phyloP scores from a whole-genome alignment of 2,888 invertebrate genomes.

The Pherbina coryleti region DNA sequence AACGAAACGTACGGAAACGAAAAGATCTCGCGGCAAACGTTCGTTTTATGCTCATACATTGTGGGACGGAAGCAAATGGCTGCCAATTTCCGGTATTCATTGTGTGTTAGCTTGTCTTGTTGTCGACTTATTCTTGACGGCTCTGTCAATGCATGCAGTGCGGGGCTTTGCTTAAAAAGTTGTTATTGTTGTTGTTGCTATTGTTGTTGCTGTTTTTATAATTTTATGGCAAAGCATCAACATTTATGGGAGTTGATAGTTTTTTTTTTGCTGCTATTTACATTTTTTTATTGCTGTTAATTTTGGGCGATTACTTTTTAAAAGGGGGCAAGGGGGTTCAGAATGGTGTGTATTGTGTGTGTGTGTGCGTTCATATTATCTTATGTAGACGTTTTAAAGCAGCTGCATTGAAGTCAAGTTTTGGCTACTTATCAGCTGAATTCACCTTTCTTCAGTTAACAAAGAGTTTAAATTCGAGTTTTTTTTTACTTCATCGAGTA shows the following conservation, averaged over 20 bases:
- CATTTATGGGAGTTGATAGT: constrained; percentile 14
- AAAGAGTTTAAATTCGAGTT: not conserved
- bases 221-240: constrained; percentile 2
- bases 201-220: not conserved
- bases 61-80: constrained; percentile 29
- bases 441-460: not conserved
- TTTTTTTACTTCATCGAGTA: not conserved
- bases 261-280: not conserved
- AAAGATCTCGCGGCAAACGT: constrained; percentile 25
- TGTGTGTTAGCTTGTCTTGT: not conserved
- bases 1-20: constrained; percentile 25
- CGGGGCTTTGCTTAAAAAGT: too few species aligned
- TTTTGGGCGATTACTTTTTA: not conserved
- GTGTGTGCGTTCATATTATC: not conserved
- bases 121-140: not conserved
- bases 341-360: too few species aligned
- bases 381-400: not conserved
- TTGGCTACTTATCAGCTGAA: too few species aligned
- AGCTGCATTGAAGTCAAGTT: too few species aligned
- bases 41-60: not conserved
- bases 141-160: not conserved
- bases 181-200: too few species aligned
- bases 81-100: constrained; percentile 25
- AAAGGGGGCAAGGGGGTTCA: not conserved
- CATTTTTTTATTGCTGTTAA: not conserved